Base-by-base conservation (phyloP, 2,797 vertebrate species). In the Schizopygopsis pylzovi region DNA sequence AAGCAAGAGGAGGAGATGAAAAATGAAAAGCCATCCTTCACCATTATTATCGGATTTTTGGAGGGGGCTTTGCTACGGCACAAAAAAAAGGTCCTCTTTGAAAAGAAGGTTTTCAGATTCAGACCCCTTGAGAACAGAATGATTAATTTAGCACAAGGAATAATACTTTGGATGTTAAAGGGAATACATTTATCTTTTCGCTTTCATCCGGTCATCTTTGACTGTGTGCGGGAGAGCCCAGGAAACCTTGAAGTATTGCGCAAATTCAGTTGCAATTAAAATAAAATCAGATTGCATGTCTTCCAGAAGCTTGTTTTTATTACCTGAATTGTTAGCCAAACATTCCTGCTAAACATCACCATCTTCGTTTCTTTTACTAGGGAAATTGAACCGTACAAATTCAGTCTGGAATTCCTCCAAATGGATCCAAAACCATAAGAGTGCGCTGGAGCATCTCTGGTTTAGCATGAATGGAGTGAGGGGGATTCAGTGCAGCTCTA, bases 61-160 rank as follows among this genome's bases (percentile, higher is more conserved):
- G 73, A 70, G 41, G 63, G 43, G 63, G 72, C 79, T 72, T 54
- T 41, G 78, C 37, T 16, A 63, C 76, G 67, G 73, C 87, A 83
- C 79, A 54, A 86, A 80, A 82, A 82, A 89, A 79, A 61, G 82
- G 52, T 82, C 84, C 75, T 87, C 86, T 88, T 87, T 68, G 85
- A 89, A 89, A 85, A 75, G 63, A 59, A 39, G 41, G 49, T 89
- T 86, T 87, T 87, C 61, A 80, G 87, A 88, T 87, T 86, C 63
- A 75, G 72, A 88, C 82, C 90, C 76, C 85, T 86, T 67, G 87
- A 87, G 90, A 91, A 88, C 79, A 78, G 90, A 89, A 91, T 91
- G 90, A 91, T 91, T 91, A 92, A 91, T 91, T 91, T 89, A 91
- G 85, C 85, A 87, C 70, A 86, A 89, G 89, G 86, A 89, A 88